Evolutionary conservation across 2,888 invertebrate species (phyloP), one percentile per base, ranked within the genome.

Genomic region (Hetaerina titia): DNA sequence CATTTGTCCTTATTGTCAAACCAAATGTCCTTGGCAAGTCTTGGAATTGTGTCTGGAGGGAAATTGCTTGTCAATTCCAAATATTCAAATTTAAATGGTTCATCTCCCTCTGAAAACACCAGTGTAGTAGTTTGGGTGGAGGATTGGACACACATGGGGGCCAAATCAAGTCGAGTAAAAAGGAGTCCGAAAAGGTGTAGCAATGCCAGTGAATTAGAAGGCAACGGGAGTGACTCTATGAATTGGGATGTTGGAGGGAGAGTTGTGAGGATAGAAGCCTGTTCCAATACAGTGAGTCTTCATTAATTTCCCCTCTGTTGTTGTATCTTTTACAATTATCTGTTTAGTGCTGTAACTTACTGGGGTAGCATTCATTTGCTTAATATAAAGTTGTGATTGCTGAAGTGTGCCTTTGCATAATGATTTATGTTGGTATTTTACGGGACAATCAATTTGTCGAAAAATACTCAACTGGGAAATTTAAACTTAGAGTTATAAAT

Each of bases 101-200:
- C 56, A 19, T 64, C 45, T 69, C 22, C 63, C 6, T 56, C 64
- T 13, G n/a, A n/a, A 6, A 19, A n/a, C 13, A 25, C 31, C 15
- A 69, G 56, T 57, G 19, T 64, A 9, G 69, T 92, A 56, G 92
- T 92, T 69, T 92, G 92, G 92, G 92, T 92, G 69, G 92, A 92
- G 74, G 92, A 92, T n/a, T 92, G 92, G 92, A 92, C 92, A 4
- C 64, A 92, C 19, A 22, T 56, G 22, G 92, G 92, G 22, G 69
- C n/a, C 2, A 92, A 92, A 31, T 45, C 69, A 22, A 56, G 92
- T n/a, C 81, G n/a, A 57, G 45, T 2, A 25, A 63, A 92, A 63
- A 69, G 69, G 25, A 22, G 25, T 2, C 56, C 45, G 31, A 63
- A 90, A 31, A 63, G 45, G 13, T 90, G 63, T 64, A 69, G 8